Conservation (phyloP, 2,113 vertebrate genomes). For the Falco punctatus region DNA sequence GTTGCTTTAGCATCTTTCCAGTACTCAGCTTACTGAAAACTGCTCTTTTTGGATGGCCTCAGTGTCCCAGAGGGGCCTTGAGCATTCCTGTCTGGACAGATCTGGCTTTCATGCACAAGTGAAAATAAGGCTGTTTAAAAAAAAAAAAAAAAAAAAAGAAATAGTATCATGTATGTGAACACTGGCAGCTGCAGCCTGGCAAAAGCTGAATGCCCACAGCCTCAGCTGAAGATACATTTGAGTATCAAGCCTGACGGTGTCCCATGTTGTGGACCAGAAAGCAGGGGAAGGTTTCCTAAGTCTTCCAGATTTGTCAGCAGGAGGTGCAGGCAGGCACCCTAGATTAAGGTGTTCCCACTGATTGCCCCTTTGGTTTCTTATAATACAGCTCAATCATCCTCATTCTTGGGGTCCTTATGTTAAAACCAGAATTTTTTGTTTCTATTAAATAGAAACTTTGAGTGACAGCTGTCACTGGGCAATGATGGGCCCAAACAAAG, state of each 20-base stretch:
- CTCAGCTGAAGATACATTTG: neutral
- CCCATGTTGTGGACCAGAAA: neutral
- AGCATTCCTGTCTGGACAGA: slow-evolving; percentile 26
- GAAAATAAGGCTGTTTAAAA: slow-evolving; percentile 1
- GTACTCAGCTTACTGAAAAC: slow-evolving; percentile 10
- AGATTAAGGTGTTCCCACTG: neutral
- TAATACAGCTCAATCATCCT: neutral
- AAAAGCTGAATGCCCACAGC: neutral
- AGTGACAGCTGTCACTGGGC: neutral
- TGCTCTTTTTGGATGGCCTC: neutral
- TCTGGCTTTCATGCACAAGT: neutral
- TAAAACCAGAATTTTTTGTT: neutral
- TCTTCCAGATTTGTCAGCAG: neutral
- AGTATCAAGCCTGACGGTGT: neutral
- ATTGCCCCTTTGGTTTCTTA: neutral
- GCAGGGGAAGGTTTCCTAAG: neutral
- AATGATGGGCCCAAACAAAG: neutral
- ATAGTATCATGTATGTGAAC: neutral
- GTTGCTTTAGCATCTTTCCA: neutral
- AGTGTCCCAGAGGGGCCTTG: neutral
- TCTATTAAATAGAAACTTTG: neutral
- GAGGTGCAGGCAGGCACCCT: neutral
- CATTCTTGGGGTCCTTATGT: neutral
- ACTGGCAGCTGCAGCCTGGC: neutral
- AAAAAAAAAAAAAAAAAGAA: neutral